Percentiles rank a stretch among this genome's conserved stretches.
phyloP scores from a whole-genome alignment of 2,888 invertebrate species.

The Pyrgus malvae region DNA sequence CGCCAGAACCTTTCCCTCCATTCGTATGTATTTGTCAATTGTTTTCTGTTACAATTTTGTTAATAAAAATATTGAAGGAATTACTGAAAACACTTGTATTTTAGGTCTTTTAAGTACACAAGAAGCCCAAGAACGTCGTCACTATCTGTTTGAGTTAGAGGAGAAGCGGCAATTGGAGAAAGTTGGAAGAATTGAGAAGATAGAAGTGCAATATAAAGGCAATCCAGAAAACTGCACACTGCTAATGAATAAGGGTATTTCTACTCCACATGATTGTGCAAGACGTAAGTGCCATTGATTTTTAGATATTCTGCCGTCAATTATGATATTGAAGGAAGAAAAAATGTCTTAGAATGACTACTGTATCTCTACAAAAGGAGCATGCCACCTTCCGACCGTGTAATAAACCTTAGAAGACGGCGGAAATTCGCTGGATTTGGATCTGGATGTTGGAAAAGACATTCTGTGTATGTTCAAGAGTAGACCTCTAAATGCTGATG shows the following conservation, averaged over 20 bases:
- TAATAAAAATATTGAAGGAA: not conserved
- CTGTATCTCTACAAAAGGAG: too few relatives aligned
- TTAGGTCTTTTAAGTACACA: conserved; percentile 73
- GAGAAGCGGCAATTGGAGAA: conserved; percentile 86
- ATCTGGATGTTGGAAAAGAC: too few relatives aligned
- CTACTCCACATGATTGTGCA: conserved; percentile 96
- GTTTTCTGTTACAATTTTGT: too few relatives aligned
- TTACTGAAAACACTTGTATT: not conserved
- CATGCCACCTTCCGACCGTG: too few relatives aligned
- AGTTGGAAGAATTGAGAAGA: conserved; percentile 94
- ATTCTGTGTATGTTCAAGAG: too few relatives aligned
- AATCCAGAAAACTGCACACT: conserved; percentile 87
- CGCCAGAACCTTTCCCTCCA: conserved; percentile 1
- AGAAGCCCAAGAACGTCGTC: conserved; percentile 81
- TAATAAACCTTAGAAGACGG: too few relatives aligned
- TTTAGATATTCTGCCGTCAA: too few relatives aligned
- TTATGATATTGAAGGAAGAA: too few relatives aligned
- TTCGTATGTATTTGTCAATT: not conserved
- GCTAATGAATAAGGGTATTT: conserved; percentile 94
- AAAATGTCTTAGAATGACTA: too few relatives aligned
- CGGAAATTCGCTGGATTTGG: too few relatives aligned
- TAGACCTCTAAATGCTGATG: too few relatives aligned
- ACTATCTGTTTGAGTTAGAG: conserved; percentile 89
- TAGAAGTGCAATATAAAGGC: conserved; percentile 91
- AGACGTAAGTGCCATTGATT: conserved; percentile 92